Evolutionary conservation across 2,113 vertebrate genomes (phyloP), one percentile per base, ranked within the genome.

Genomic region (Elaphurus davidianus): DNA sequence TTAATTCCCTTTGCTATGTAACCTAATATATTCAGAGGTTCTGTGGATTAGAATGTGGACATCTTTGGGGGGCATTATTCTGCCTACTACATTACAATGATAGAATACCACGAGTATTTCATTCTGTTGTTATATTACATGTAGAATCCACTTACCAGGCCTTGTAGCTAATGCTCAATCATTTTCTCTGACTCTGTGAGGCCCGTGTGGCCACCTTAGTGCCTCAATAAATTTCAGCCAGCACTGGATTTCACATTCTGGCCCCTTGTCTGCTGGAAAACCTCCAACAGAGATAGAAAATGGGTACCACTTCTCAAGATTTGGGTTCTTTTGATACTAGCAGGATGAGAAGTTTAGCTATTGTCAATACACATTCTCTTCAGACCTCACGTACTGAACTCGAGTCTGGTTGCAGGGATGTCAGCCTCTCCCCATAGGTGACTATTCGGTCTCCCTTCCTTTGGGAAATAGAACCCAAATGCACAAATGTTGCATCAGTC

Each of bases 341-440:
- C 16, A 50, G 6, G 27, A 59, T 52, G n/a, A 67, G 8, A 36
- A 62, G 3, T 16, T 85, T 30, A 79, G n/a, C 59, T 52, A 14
- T 25, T 47, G 3, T 81, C 43, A 54, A 19, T 21, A 60, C 3
- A 54, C 57, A 47, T 54, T 7, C 2, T 78, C 33, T n/a, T 64
- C 36, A 43, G 27, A 55, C 8, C 11, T 88, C n/a, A 16, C 14
- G 7, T 36, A 30, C 40, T 11, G n/a, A 45, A 59, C 7, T 16
- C 17, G 71, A 71, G 17, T 71, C 43, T 45, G 52, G 14, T 17
- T 27, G 7, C 28, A 67, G 23, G 12, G 10, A 13, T 27, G 6
- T 2, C 10, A 28, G 4, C 6, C 45, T 60, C 21, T 9, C 10
- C 1, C 2, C 9, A 19, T 6, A 6, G 30, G 25, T 47, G 47